Evolutionary conservation across 2,113 vertebrate genomes (phyloP).

Genomic region (Vidua chalybeata): DNA sequence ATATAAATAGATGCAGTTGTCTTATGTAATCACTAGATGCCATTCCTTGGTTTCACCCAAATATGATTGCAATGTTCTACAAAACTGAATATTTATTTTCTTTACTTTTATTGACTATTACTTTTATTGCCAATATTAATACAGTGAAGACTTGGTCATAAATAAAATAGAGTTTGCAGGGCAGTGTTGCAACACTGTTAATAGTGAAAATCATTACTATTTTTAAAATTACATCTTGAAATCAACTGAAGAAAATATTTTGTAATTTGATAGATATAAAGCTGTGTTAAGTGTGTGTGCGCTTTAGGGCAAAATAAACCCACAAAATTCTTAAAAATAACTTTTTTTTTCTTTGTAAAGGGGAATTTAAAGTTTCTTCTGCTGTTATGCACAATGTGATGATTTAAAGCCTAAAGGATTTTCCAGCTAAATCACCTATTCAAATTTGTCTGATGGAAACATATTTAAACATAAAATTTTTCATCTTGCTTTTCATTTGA

Average conservation of each 20-base stretch:
- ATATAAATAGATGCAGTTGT: rapidly evolving
- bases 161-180: neutral
- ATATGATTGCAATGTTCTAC: neutral
- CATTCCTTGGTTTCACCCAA: neutral
- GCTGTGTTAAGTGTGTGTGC: neutral
- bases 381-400: neutral
- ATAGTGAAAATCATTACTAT: neutral
- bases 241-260: neutral
- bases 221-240: neutral
- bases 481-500: neutral
- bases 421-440: neutral
- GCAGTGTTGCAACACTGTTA: neutral
- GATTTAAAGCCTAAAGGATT: neutral
- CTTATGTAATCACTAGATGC: neutral
- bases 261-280: neutral
- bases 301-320: neutral
- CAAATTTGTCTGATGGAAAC: neutral
- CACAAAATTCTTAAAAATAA: neutral
- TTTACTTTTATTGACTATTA: neutral
- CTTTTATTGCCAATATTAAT: neutral
- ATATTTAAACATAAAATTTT: conserved; percentile 7
- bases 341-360: neutral
- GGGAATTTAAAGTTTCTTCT: neutral
- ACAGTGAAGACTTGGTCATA: neutral
- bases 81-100: neutral